Base-by-base conservation (phyloP, 2,797 vertebrate genomes). In the Salarias fasciatus region DNA sequence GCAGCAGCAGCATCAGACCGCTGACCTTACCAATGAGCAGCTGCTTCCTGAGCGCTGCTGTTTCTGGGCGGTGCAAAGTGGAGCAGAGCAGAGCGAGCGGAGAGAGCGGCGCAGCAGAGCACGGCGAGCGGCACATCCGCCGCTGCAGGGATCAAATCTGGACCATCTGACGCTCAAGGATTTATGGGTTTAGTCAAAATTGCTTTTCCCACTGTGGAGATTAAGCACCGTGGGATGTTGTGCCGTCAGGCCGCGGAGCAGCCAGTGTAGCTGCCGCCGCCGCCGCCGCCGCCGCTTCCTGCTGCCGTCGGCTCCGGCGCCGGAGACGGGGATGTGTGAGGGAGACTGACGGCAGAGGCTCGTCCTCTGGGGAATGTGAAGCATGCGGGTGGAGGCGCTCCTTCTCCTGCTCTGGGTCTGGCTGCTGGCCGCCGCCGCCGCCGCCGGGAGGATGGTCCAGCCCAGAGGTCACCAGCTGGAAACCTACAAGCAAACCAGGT, bases 181-280 rank as follows among this genome's bases (percentile, higher is more conserved):
- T 93, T 94, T 93, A 91, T 85, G 87, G 92, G 91, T 93, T 94
- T 93, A 93, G 92, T 90, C 88, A 90, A 92, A 93, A 94, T 94
- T 93, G 92, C 90, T 93, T 93, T 93, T 92, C 88, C 92, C 89
- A 89, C 89, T 84, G 90, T 88, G 86, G 87, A 92, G 92, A 94
- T 94, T 94, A 94, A 92, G 86, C 86, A 90, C 85, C 86, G 83
- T 89, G 88, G 88, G 85, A 91, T 91, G 89, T 91, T 92, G 90
- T 86, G 87, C 60, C 75, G 83, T 84, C 80, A 75, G 85, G 74
- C 86, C 72, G 63, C 76, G 84, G 82, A 87, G 80, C 88, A 89
- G 73, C 56, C 64, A 77, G 78, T 70, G 69, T 51, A 57, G 77
- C 83, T 72, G 72, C 63, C 33, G 54, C 63, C 13, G 55, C 51